phyloP scores from a whole-genome alignment of 2,113 vertebrate species.

The Hylia prasina region DNA sequence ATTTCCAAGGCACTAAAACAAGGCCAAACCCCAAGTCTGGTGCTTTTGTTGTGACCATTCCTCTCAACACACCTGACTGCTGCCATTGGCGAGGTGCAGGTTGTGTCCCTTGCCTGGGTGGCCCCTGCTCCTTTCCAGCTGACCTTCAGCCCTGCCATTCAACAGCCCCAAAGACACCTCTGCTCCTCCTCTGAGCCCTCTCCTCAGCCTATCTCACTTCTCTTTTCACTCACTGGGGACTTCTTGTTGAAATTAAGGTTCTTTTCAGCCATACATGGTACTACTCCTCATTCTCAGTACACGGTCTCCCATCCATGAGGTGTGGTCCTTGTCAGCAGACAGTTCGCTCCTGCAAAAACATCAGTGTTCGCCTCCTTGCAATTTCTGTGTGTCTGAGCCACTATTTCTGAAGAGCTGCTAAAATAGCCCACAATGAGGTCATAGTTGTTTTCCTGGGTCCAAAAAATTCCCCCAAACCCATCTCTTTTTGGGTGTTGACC shows the following conservation, averaged over 20 bases:
- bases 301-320: neutral
- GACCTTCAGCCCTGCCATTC: neutral
- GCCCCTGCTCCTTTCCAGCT: neutral
- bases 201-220: neutral
- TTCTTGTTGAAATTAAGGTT: neutral
- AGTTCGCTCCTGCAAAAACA: neutral
- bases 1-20: neutral
- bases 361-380: neutral
- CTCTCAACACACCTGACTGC: rapidly evolving
- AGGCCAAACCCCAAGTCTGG: neutral
- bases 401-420: constrained; percentile 26
- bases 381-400: neutral
- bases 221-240: neutral
- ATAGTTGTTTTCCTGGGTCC: neutral
- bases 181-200: neutral
- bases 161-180: neutral
- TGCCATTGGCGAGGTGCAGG: rapidly evolving
- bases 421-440: neutral
- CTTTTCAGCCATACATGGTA: neutral
- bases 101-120: rapidly evolving
- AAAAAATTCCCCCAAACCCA: neutral
- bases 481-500: neutral
- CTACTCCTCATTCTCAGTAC: neutral
- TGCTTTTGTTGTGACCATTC: neutral
- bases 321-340: neutral